Conservation (phyloP, 2,113 vertebrate genomes). For the Indri indri region DNA sequence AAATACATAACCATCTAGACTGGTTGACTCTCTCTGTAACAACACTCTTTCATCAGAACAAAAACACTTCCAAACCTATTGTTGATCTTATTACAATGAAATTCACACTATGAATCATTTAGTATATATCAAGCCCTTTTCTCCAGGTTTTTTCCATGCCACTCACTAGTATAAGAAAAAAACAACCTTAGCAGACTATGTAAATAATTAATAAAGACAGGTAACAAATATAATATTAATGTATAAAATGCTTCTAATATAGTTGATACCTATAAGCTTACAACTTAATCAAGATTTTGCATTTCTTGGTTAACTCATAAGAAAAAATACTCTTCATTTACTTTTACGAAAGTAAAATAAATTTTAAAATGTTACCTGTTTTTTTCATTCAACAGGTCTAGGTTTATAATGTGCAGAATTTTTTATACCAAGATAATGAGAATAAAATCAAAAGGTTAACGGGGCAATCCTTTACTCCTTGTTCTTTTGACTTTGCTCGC, state of each 20-base stretch:
- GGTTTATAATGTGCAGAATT: background rate
- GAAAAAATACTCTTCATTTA: background rate
- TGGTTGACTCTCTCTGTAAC: background rate
- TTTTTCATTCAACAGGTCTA: background rate
- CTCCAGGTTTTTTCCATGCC: background rate
- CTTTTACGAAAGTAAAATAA: background rate
- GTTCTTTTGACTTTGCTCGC: background rate
- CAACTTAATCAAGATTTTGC: background rate
- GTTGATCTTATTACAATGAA: background rate
- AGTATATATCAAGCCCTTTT: background rate
- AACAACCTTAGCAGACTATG: background rate
- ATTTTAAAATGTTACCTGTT: background rate
- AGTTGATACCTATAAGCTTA: background rate
- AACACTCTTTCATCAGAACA: background rate
- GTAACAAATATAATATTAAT: background rate
- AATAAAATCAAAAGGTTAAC: background rate
- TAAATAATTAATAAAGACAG: background rate
- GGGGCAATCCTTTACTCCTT: background rate
- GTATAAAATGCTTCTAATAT: background rate
- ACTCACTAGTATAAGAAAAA: background rate
- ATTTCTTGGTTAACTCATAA: background rate
- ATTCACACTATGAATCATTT: background rate
- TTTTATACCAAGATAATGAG: background rate
- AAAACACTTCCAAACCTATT: background rate
- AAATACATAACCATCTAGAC: rapidly evolving